Evolutionary conservation across 1,140 invertebrate species (phyloP), one percentile per base, ranked within the genome.

Genomic region (Protaetia brevitarsis): DNA sequence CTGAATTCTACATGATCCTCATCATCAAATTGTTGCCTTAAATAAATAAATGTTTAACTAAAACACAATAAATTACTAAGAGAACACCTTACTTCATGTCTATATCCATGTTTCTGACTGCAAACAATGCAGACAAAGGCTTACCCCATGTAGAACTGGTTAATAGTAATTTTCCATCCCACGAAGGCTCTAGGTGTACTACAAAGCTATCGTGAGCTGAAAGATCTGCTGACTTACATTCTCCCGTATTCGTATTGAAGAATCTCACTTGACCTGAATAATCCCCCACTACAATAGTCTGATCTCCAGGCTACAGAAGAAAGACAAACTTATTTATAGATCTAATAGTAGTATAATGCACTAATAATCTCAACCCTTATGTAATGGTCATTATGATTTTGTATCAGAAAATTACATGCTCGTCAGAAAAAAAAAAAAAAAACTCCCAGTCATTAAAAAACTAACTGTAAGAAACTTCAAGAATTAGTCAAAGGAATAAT

Each of bases 1-100:
- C 92, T 92, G 79, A 98, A 98, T 77, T 97, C 94, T 4, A 94
- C 89, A 76, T 95, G 91, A 70, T 93, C 89, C 69, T 97, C 95
- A 45, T 93, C 89, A 70, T 91, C 85, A 68, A 95, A 87, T 26
- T 86, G 78, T 68, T 87, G 83, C 68, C 87, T 81, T 41, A 30
- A 63, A 30, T 29, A 30, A 1, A n/a, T 5, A 59, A 28, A 28
- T 30, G 23, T 11, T 28, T 58, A 30, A 0, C 26, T 27, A 8
- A 31, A 21, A 11, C 19, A 28, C 11, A n/a, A n/a, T n/a, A n/a
- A n/a, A n/a, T n/a, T n/a, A n/a, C 41, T 23, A 71, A 69, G 66
- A 69, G 65, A 36, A 58, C 5, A 64, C n/a, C 78, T 76, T 79
- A 82, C 82, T 87, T 89, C 71, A 88, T 83, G 65, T 91, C 87